Conservation (phyloP, 2,797 vertebrate species). For the Muscicapa comitata region DNA sequence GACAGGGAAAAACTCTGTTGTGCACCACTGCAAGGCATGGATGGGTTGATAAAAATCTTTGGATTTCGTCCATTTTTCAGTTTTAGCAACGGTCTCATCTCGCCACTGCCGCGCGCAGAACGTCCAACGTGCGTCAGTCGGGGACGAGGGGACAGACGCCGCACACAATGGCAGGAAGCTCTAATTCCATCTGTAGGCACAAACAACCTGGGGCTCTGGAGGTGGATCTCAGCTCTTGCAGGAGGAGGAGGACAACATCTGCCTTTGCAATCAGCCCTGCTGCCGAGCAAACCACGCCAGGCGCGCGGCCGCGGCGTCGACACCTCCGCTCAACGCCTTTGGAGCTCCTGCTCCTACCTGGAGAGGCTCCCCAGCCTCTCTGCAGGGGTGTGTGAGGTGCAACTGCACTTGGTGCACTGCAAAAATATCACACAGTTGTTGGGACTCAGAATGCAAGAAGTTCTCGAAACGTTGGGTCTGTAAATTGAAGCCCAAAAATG, state of each 20-base stretch:
- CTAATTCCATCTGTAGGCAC: conserved; percentile 76
- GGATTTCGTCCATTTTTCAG: conserved; percentile 43
- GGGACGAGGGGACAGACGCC: conserved; percentile 56
- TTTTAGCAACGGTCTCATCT: conserved; percentile 36
- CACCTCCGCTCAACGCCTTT: no score
- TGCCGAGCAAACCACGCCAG: not conserved
- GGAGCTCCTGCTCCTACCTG: not conserved
- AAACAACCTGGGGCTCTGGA: conserved; percentile 69
- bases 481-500: no score
- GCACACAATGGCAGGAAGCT: conserved; percentile 79
- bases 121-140: conserved; percentile 72
- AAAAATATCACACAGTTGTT: not conserved
- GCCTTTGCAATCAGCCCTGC: conserved; percentile 59
- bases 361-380: not conserved
- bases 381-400: not conserved
- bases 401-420: accelerated
- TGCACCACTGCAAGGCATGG: conserved; percentile 15
- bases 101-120: conserved; percentile 28
- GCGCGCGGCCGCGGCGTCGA: not conserved
- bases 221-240: conserved; percentile 35
- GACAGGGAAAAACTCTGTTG: conserved; percentile 1
- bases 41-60: conserved; percentile 62
- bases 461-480: no score
- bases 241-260: conserved; percentile 68
- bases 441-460: no score